A percentile compares a stretch with the other conserved stretches of the same genome.
Conservation (phyloP, 2,113 vertebrate species). For the Camarhynchus parvulus region DNA sequence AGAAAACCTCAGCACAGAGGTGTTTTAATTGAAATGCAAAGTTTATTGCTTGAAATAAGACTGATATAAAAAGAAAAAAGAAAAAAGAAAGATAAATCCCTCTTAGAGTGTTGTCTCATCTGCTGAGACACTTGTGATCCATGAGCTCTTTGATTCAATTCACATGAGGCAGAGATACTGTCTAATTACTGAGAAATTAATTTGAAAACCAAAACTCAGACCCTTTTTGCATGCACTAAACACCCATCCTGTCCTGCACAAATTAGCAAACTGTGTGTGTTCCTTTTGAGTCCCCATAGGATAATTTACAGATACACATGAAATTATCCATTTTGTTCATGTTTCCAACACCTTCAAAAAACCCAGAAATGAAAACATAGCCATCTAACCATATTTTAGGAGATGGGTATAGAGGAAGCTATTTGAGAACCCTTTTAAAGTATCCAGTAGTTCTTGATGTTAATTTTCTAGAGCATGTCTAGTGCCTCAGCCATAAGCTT, state of each 20-base stretch:
- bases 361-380: neutral
- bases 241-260: neutral
- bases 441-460: neutral
- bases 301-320: neutral
- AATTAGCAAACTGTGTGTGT: neutral
- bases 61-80: neutral
- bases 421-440: neutral
- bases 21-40: neutral
- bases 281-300: neutral
- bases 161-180: neutral
- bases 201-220: neutral
- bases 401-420: neutral
- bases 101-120: neutral
- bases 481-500: neutral
- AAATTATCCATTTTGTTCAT: neutral
- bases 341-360: neutral
- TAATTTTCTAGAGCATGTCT: neutral
- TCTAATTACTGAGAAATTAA: slow-evolving; percentile 32
- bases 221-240: neutral
- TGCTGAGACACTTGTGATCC: neutral
- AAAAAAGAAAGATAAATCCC: neutral
- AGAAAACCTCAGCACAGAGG: neutral
- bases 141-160: slow-evolving; percentile 36
- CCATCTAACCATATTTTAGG: neutral
- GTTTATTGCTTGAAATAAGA: neutral